phyloP scores from a whole-genome alignment of 2,888 invertebrate species.

The Synanthedon andrenaeformis region DNA sequence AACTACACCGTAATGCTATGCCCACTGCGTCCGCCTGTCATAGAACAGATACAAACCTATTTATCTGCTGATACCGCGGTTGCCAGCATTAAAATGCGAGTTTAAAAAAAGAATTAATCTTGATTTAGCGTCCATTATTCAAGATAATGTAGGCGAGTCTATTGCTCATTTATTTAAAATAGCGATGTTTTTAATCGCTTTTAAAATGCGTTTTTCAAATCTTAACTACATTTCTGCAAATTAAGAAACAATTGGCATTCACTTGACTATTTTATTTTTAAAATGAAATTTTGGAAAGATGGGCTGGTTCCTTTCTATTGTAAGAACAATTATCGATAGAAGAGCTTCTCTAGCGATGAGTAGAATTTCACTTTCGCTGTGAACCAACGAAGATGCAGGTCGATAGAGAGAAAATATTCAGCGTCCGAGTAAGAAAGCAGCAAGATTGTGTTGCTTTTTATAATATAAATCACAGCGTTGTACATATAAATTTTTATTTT shows the following conservation, averaged over 20 bases:
- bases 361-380: too few species aligned
- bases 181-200: background rate
- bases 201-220: background rate
- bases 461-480: too few species aligned
- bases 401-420: too few species aligned
- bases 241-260: background rate
- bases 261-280: background rate
- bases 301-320: too few species aligned
- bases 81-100: conserved; percentile 4
- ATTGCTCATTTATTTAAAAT: conserved; percentile 4
- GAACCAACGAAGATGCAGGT: too few species aligned
- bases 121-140: conserved; percentile 25
- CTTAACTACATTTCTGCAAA: too few species aligned
- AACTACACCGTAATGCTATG: conserved; percentile 36
- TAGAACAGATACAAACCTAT: conserved; percentile 25
- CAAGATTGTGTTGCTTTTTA: too few species aligned
- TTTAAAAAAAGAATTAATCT: conserved; percentile 24
- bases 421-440: too few species aligned
- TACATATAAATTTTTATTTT: too few species aligned
- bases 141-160: conserved; percentile 22
- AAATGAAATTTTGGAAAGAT: background rate
- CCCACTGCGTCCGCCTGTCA: conserved; percentile 20
- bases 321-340: too few species aligned
- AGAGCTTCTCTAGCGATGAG: too few species aligned
- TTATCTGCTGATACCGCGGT: conserved; percentile 27